A percentile compares a stretch with the other conserved stretches of the same genome.
Conservation (phyloP, 2,797 vertebrate species). For the Anguilla marmorata region DNA sequence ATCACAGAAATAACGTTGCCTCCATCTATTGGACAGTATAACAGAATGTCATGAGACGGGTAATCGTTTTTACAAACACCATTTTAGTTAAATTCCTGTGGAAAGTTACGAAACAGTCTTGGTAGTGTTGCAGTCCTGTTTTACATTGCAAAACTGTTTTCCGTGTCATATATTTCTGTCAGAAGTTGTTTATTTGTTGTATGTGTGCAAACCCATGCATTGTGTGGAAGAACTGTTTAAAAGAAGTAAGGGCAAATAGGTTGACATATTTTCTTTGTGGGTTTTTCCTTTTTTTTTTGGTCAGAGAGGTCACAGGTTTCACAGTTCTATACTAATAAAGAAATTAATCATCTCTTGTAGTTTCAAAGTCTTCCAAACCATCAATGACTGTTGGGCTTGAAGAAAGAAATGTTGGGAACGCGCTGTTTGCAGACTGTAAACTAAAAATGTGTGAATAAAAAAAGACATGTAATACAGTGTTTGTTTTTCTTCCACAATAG, state of each 20-base stretch:
- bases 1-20: not conserved
- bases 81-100: not conserved
- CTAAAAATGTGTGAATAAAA: constrained; percentile 66
- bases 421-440: constrained; percentile 59
- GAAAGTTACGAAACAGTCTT: not conserved
- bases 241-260: not conserved
- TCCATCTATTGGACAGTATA: not conserved
- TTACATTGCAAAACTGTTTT: not conserved
- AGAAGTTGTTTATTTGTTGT: constrained; percentile 12
- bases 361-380: constrained; percentile 63
- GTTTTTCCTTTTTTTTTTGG: not conserved
- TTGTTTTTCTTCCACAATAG: constrained; percentile 26
- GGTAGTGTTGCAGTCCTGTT: constrained; percentile 13
- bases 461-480: constrained; percentile 40
- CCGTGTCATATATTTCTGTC: constrained; percentile 21
- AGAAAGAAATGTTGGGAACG: constrained; percentile 47
- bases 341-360: constrained; percentile 44
- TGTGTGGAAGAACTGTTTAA: not conserved
- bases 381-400: constrained; percentile 61
- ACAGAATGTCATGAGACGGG: constrained; percentile 27
- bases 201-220: not conserved
- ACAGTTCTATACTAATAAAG: not conserved
- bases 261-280: not conserved
- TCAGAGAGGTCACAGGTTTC: not conserved
- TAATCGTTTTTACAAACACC: constrained; percentile 18